Evolutionary conservation across 2,113 vertebrate species (phyloP).

Genomic region (Pteruthius melanotis): DNA sequence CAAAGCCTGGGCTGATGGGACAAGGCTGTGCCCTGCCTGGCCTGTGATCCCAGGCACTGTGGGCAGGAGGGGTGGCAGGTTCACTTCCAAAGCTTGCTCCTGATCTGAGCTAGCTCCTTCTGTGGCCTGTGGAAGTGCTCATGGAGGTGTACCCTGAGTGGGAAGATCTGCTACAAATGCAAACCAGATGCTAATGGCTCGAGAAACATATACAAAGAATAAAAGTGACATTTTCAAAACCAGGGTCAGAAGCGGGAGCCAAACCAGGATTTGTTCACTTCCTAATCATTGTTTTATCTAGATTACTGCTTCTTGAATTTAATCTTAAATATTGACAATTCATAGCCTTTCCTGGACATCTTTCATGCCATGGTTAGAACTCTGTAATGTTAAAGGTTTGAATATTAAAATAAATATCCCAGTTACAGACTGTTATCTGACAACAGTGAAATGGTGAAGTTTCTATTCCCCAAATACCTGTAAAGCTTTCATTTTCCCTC

Average conservation of each 20-base stretch:
- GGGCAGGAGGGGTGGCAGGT: background rate
- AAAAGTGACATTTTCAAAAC: background rate
- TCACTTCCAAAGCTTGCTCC: background rate
- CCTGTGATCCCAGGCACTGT: background rate
- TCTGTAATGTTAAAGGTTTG: background rate
- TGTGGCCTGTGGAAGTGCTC: background rate
- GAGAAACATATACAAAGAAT: background rate
- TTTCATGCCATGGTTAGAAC: background rate
- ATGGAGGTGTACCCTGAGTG: background rate
- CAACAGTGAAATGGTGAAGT: background rate
- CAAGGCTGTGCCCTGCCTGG: background rate
- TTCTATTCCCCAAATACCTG: conserved; percentile 3
- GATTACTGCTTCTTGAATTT: background rate
- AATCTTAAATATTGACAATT: conserved; percentile 6
- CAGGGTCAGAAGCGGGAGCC: background rate
- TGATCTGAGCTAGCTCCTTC: background rate
- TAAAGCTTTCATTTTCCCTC: conserved; percentile 32
- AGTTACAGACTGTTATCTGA: background rate
- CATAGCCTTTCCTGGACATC: background rate
- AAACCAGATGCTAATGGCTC: background rate
- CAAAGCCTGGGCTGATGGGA: background rate
- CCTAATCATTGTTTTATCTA: background rate
- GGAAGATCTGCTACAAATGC: background rate
- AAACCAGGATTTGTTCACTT: background rate
- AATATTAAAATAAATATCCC: background rate